A percentile compares a stretch with the other conserved stretches of the same genome.
Conservation (phyloP, 2,113 vertebrate genomes). For the Cebus imitator region DNA sequence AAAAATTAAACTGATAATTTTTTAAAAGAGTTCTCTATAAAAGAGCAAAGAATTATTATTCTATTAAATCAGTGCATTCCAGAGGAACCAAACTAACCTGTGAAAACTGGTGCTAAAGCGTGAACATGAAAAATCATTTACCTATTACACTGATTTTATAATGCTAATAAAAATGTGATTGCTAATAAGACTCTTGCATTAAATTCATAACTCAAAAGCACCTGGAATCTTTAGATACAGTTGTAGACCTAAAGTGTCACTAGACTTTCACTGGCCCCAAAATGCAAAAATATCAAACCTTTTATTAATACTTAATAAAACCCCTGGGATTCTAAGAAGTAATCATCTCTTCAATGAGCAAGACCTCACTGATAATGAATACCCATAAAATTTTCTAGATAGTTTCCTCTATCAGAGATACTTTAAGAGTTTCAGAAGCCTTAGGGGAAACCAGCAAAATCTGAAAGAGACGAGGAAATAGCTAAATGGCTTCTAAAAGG, state of each 20-base stretch:
- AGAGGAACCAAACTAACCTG: not conserved
- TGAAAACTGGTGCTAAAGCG: not conserved
- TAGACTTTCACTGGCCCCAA: not conserved
- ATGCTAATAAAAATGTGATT: not conserved
- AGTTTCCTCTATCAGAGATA: not conserved
- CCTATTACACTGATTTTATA: not conserved
- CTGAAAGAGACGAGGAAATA: not conserved
- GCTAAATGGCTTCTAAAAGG: not conserved
- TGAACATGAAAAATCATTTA: not conserved
- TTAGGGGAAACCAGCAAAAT: not conserved
- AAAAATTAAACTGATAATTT: not conserved
- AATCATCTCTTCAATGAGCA: not conserved
- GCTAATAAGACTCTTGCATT: constrained; percentile 36
- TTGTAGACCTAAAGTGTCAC: not conserved
- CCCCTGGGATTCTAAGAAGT: not conserved
- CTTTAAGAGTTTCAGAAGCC: not conserved
- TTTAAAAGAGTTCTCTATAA: not conserved
- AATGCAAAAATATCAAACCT: not conserved
- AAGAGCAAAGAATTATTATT: not conserved
- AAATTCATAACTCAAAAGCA: constrained; percentile 32
- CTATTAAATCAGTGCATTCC: not conserved
- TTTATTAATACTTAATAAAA: not conserved
- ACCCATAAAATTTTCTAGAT: not conserved
- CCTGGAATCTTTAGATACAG: constrained; percentile 7
- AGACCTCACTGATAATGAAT: not conserved